These are phyloP conservation scores for Chrysomallon squamiferum DNA, from an alignment of 1,140 invertebrate genomes.

Conservation along the genomic window DNA sequence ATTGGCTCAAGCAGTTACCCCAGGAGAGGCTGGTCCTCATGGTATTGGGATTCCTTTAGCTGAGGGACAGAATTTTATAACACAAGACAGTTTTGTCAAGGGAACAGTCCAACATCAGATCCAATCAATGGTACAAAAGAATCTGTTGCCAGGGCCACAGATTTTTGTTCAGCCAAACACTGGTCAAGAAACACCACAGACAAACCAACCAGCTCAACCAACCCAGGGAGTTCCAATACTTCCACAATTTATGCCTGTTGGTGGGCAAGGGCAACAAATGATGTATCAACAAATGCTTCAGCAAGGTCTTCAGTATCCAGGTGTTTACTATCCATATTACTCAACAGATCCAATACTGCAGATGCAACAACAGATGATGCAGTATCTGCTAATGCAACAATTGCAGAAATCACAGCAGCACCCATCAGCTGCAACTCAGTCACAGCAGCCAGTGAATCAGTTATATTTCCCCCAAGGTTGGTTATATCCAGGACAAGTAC, in stretches of 20 bases:
- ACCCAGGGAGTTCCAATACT: slow-evolving; percentile 5
- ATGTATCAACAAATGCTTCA: slow-evolving; percentile 17
- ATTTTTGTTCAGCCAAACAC: slow-evolving; percentile 12
- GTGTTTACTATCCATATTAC: slow-evolving; percentile 15
- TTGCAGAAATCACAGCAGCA: slow-evolving; percentile 11
- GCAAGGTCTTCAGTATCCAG: slow-evolving; percentile 12
- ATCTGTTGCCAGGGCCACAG: slow-evolving; percentile 1
- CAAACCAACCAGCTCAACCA: slow-evolving; percentile 3
- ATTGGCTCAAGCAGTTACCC: slow-evolving; percentile 1
- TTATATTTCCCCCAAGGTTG: background rate
- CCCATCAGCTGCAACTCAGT: slow-evolving; percentile 10
- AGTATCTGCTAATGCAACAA: slow-evolving; percentile 9
- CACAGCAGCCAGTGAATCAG: background rate
- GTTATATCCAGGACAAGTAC: slow-evolving; percentile 11
- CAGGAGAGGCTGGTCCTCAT: slow-evolving; percentile 6
- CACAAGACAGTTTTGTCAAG: no score
- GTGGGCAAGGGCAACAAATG: slow-evolving; percentile 12
- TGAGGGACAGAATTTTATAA: slow-evolving; percentile 8
- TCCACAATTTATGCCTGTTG: slow-evolving; percentile 14
- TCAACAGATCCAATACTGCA: slow-evolving; percentile 17
- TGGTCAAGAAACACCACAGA: slow-evolving; percentile 2
- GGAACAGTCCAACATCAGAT: slow-evolving; percentile 3
- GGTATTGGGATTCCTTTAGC: slow-evolving; percentile 8
- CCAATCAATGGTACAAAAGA: background rate
- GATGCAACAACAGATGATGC: slow-evolving; percentile 17